phyloP scores from a whole-genome alignment of 2,797 vertebrate species.

The Labeo calbasu region DNA sequence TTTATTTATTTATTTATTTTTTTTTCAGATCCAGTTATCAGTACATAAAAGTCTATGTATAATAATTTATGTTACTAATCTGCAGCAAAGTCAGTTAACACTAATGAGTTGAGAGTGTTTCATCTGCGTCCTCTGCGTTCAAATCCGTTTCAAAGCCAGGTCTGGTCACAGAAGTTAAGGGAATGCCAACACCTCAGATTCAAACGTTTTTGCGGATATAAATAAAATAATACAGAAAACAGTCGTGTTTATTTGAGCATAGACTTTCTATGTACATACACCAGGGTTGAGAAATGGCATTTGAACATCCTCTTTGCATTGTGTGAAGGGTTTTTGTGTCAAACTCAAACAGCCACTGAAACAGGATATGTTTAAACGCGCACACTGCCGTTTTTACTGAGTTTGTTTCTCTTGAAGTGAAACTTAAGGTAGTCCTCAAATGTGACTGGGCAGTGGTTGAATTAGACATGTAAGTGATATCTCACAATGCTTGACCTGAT shows the following conservation, averaged over 20 bases:
- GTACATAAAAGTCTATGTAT: neutral
- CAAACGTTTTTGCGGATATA: too few relatives aligned
- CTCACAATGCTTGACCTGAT: neutral
- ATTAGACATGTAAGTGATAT: neutral
- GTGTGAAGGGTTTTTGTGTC: too few relatives aligned
- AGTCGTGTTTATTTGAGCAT: too few relatives aligned
- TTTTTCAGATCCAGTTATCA: neutral
- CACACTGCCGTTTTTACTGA: too few relatives aligned
- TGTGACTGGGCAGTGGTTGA: neutral
- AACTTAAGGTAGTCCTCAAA: neutral
- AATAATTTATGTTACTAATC: neutral
- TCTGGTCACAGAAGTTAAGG: neutral
- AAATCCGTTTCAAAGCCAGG: neutral
- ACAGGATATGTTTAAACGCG: neutral
- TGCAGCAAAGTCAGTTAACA: neutral
- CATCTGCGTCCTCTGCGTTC: neutral
- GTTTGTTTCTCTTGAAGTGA: neutral
- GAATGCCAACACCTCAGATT: neutral
- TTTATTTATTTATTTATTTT: too few relatives aligned
- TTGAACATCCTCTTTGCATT: too few relatives aligned
- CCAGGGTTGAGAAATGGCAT: too few relatives aligned
- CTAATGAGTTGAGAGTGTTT: neutral
- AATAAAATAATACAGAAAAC: too few relatives aligned
- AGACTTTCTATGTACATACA: too few relatives aligned
- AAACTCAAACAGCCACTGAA: neutral